Base-by-base conservation (phyloP, 2,888 invertebrate species). In the Bruchidius siliquastri region DNA sequence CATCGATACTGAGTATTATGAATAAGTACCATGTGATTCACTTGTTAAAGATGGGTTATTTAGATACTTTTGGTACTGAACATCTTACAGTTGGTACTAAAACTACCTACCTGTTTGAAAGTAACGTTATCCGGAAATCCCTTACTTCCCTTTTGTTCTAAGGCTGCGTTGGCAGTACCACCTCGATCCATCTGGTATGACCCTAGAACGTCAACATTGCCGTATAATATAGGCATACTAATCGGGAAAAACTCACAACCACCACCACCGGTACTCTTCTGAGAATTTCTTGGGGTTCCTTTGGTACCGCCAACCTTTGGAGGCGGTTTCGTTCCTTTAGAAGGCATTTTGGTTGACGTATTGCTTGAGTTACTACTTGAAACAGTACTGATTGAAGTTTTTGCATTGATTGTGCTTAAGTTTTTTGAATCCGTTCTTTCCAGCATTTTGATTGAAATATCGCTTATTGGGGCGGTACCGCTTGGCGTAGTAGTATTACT, bases 121-220 rank as follows among this genome's bases (percentile, higher is more conserved):
- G 92, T 92, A 72, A 97, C 93, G 87, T 98, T 98, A 83, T 94
- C 91, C 0, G 98, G 98, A 86, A 98, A 98, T 66, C 89, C 89
- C 76, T 90, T 90, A 78, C 88, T 49, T 18, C 49, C 49, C 10
- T 49, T 49, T 3, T 13, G 49, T 49, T 49, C 49, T 1, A 18
- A 1, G 10, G 49, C 18, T 49, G 49, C 49, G 49, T 49, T 49
- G 18, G 10, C 49, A 49, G 49, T 49, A 49, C 49, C 8, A 49
- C 49, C 49, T 49, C 49, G 49, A 13, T 49, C 49, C 49, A 3
- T 49, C 49, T 49, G 49, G 49, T 49, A 49, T 13, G 85, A 86
- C 83, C 90, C 86, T 86, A 90, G 89, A 81, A 91, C 89, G 81
- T 92, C 91, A 76, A 94, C 90, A 20, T 94, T 92, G 70, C 97